A percentile compares a stretch with the other conserved stretches of the same genome.
phyloP scores from a whole-genome alignment of 2,888 invertebrate species.

The Autographa gamma region DNA sequence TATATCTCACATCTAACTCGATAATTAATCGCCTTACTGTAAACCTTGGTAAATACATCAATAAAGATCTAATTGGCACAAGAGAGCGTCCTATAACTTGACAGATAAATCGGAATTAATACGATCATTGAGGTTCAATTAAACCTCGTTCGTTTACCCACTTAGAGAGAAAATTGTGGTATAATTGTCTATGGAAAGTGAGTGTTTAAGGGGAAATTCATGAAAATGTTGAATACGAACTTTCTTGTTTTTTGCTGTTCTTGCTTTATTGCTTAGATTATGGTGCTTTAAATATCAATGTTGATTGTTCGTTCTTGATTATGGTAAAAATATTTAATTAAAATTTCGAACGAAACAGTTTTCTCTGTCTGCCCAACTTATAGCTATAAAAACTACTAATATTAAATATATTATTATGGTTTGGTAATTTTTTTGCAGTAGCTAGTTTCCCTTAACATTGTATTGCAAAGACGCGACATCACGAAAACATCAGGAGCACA shows the following conservation, averaged over 20 bases:
- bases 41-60: constrained; percentile 26
- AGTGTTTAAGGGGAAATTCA: constrained; percentile 21
- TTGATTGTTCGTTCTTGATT: neutral
- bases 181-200: constrained; percentile 51
- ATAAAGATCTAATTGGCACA: constrained; percentile 58
- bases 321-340: too few species aligned
- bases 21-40: neutral
- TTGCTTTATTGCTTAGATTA: constrained; percentile 6
- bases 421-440: too few species aligned
- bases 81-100: constrained; percentile 50
- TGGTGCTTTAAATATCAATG: neutral
- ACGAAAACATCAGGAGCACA: too few species aligned
- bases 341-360: too few species aligned
- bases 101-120: constrained; percentile 61
- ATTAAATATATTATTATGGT: too few species aligned
- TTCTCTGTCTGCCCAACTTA: too few species aligned
- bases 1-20: neutral
- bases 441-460: too few species aligned
- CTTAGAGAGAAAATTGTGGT: constrained; percentile 41
- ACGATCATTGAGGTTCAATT: constrained; percentile 61
- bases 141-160: constrained; percentile 48
- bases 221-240: constrained; percentile 24
- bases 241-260: constrained; percentile 11
- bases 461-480: too few species aligned
- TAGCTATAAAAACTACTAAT: too few species aligned